Percentiles rank a stretch among this genome's conserved stretches.
phyloP scores from a whole-genome alignment of 2,113 vertebrate genomes.

The Tricholaema leucomelas region DNA sequence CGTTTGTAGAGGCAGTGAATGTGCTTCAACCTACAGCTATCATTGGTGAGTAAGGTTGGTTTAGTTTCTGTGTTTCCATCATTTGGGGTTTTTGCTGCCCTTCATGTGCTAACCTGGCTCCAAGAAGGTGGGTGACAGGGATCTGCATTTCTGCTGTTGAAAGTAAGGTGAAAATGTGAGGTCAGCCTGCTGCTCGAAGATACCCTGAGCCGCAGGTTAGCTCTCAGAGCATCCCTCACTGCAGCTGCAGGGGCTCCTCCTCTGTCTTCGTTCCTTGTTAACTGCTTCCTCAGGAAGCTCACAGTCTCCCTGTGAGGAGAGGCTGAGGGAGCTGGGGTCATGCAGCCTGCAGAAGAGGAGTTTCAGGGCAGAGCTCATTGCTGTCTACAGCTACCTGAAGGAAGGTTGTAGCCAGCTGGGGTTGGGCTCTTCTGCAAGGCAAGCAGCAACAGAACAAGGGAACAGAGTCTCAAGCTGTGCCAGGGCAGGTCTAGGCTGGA shows the following conservation, averaged over 20 bases:
- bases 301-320: too few species aligned
- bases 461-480: too few species aligned
- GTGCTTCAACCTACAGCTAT: conserved; percentile 89
- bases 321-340: too few species aligned
- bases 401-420: too few species aligned
- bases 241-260: neutral
- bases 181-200: fast-evolving
- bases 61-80: fast-evolving
- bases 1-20: conserved; percentile 91
- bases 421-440: too few species aligned
- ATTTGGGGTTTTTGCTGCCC: neutral
- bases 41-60: conserved; percentile 80
- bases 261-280: neutral
- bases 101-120: fast-evolving
- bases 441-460: too few species aligned
- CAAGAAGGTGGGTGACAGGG: neutral
- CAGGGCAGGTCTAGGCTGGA: too few species aligned
- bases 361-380: too few species aligned
- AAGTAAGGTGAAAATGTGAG: neutral
- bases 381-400: too few species aligned
- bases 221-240: neutral
- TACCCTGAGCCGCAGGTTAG: neutral
- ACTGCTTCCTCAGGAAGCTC: neutral
- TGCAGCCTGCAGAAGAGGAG: too few species aligned
- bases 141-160: neutral